phyloP scores from a whole-genome alignment of 2,888 invertebrate species.

The Torymus aiolomorphi region DNA sequence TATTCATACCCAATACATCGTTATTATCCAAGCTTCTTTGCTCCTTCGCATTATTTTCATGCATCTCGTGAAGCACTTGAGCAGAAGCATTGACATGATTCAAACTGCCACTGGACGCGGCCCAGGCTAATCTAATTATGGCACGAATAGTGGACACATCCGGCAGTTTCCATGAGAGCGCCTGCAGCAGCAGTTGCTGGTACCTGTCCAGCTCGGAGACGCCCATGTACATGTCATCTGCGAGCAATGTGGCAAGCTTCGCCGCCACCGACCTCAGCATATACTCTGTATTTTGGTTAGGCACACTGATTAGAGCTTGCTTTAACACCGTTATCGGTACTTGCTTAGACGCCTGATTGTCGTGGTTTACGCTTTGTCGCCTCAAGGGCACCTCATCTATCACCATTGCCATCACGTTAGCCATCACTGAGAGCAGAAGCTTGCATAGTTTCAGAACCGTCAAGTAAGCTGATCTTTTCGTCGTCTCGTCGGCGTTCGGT shows the following conservation, averaged over 20 bases:
- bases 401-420: conserved; percentile 84
- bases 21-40: conserved; percentile 80
- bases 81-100: conserved; percentile 79
- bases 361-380: conserved; percentile 74
- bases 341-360: conserved; percentile 70
- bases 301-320: conserved; percentile 89
- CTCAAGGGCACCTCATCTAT: conserved; percentile 78
- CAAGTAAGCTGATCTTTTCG: conserved; percentile 90
- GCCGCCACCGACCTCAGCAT: conserved; percentile 89
- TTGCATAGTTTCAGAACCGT: conserved; percentile 93
- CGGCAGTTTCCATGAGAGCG: conserved; percentile 83
- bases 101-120: conserved; percentile 84
- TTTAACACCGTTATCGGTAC: conserved; percentile 80
- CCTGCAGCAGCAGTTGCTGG: conserved; percentile 78
- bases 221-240: conserved; percentile 81
- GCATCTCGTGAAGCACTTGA: conserved; percentile 81
- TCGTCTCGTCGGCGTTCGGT: conserved; percentile 86
- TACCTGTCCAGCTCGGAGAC: conserved; percentile 77
- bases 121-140: conserved; percentile 87
- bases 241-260: conserved; percentile 88
- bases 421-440: conserved; percentile 90
- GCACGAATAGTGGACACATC: conserved; percentile 85
- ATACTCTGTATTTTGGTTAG: conserved; percentile 89
- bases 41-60: conserved; percentile 79
- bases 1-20: conserved; percentile 79